Conservation (phyloP, 2,113 vertebrate genomes). For the Indicator maculatus region DNA sequence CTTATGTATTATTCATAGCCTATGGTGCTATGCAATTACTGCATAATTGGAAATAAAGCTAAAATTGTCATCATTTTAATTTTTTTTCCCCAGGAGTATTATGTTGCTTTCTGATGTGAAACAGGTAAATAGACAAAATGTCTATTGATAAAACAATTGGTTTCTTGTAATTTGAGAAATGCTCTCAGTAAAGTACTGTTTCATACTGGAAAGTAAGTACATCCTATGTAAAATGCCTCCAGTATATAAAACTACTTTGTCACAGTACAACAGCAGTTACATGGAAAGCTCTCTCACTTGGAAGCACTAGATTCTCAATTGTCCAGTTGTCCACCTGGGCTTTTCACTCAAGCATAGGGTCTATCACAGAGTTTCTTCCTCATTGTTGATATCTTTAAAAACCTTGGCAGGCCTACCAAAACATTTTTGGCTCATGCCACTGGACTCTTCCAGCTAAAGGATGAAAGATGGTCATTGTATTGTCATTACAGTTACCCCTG, state of each 20-base stretch:
- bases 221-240: background rate
- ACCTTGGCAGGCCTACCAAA: conserved; percentile 24
- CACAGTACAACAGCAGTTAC: background rate
- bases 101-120: background rate
- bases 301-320: background rate
- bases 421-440: background rate
- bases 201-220: background rate
- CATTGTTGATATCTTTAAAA: conserved; percentile 23
- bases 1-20: background rate
- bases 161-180: background rate
- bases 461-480: background rate
- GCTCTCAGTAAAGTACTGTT: background rate
- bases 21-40: background rate
- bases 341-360: background rate
- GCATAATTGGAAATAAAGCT: background rate
- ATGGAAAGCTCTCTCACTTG: background rate
- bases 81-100: background rate
- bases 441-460: background rate
- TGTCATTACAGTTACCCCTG: background rate
- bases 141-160: background rate
- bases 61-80: background rate
- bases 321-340: background rate
- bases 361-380: background rate
- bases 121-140: background rate
- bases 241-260: background rate